Conservation (phyloP, 2,113 vertebrate species). For the Nycticryphes semicollaris region DNA sequence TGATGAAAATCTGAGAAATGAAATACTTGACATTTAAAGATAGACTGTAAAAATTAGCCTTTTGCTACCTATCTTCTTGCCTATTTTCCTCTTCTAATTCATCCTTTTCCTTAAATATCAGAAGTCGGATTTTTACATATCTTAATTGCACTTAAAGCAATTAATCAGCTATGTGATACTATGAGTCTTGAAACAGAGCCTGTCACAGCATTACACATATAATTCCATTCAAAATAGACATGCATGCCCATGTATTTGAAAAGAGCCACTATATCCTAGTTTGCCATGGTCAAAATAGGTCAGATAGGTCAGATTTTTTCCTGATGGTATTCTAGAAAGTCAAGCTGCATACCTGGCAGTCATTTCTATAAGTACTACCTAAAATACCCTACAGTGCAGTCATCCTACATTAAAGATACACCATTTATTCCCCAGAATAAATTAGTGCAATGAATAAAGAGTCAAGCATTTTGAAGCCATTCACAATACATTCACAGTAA, state of each 20-base stretch:
- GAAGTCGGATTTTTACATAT: not conserved
- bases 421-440: not conserved
- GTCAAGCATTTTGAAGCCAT: not conserved
- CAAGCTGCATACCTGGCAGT: not conserved
- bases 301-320: not conserved
- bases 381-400: not conserved
- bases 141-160: not conserved
- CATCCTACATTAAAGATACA: not conserved
- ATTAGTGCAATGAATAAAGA: not conserved
- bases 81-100: not conserved
- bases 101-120: not conserved
- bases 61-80: not conserved
- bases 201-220: accelerated
- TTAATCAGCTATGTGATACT: not conserved
- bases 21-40: conserved; percentile 14
- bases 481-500: not conserved
- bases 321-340: not conserved
- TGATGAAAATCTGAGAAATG: conserved; percentile 21
- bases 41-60: not conserved
- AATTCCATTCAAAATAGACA: not conserved
- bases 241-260: not conserved
- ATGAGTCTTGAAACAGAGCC: not conserved
- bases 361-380: not conserved
- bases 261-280: not conserved
- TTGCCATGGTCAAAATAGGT: not conserved